phyloP scores from a whole-genome alignment of 2,113 vertebrate species.

The Dipodomys ordii region DNA sequence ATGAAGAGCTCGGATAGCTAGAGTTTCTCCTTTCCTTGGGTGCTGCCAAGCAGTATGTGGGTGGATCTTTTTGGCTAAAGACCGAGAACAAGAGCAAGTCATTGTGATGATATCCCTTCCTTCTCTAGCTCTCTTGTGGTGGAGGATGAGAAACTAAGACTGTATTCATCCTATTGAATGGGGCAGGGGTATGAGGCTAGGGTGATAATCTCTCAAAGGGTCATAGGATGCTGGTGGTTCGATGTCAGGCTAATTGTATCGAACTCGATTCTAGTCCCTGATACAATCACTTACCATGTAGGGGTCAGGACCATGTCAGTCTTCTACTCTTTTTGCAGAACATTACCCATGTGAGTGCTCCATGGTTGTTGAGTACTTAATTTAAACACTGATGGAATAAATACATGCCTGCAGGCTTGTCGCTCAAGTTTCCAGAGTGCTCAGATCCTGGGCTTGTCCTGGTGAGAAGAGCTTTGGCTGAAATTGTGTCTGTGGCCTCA shows the following conservation, averaged over 20 bases:
- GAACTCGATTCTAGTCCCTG: background rate
- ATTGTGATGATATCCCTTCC: background rate
- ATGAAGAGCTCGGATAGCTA: background rate
- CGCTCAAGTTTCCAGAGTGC: background rate
- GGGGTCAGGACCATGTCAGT: too few species aligned
- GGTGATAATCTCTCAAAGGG: background rate
- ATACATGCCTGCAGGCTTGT: too few species aligned
- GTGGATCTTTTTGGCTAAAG: background rate
- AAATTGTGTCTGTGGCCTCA: background rate
- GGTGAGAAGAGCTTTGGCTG: background rate
- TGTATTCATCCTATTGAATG: background rate
- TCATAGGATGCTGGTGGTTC: background rate
- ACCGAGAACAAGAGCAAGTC: background rate
- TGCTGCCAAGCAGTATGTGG: background rate
- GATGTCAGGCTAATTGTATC: background rate
- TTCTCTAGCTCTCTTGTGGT: background rate
- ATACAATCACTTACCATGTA: background rate
- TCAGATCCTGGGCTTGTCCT: background rate
- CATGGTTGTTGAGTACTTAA: background rate
- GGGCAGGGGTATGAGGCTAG: background rate
- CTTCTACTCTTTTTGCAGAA: background rate
- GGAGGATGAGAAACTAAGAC: too few species aligned
- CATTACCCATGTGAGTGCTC: background rate
- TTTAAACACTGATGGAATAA: background rate
- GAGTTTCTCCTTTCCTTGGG: background rate